Base-by-base conservation (phyloP, 2,888 invertebrate genomes). In the Caenorhabditis sinica region DNA sequence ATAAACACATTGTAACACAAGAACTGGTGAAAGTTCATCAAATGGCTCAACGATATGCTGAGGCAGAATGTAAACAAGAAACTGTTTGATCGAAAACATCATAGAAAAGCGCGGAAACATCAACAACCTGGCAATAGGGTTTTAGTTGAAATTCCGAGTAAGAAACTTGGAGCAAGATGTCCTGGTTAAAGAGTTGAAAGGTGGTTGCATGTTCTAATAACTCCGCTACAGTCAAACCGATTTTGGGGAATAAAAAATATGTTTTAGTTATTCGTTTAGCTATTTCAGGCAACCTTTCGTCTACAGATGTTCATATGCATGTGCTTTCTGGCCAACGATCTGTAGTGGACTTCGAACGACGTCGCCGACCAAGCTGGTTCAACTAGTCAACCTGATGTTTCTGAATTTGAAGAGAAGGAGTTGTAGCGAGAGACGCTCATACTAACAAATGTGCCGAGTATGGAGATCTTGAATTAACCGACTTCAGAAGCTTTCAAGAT, bases 31-130 rank as follows among this genome's bases (percentile, higher is more conserved):
- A n/a, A 51, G 60, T 58, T 23, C 51, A 74, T 17, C 36, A 65
- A 58, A 33, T 33, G 20, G 77, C 61, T 9, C 30, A 45, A 20
- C 68, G 66, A 36, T 49, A 63, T 28, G 25, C 28, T 11, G 58
- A 58, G 11, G 28, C 30, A 53, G 82, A 85, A 40, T 30, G 65
- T 23, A 43, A 68, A 43, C 58, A 80, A 75, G 13, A 13, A 36
- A 17, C 11, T 15, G 2, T 86, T 77, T 20, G 86, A 86, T 60
- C n/a, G 49, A 51, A 86, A 58, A 23, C n/a, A 85, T 36, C 25
- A 66, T 13, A 45, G 45, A 15, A 71, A 23, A 0, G 28, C 33
- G 15, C 75, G 20, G 25, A 28, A n/a, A 9, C 69, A 61, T 43
- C 71, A 75, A 25, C 33, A 8, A 17, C 36, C 68, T 1, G 81